These are phyloP conservation scores for Bufo bufo DNA, from an alignment of 2,113 vertebrate genomes.

Conservation along the genomic window DNA sequence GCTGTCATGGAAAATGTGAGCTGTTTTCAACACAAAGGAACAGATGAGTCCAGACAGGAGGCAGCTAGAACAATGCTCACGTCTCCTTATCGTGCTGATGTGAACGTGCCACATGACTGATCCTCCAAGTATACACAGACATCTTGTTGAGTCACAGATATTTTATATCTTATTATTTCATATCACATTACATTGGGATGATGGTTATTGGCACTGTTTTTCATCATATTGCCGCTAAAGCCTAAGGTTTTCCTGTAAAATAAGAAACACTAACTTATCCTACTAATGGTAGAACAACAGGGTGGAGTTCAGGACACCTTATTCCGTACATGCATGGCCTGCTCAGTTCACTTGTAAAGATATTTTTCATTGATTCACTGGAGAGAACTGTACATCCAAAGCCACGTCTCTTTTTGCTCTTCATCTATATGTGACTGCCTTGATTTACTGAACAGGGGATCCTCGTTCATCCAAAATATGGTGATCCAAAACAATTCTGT, in stretches of 20 bases:
- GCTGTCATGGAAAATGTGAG: conserved; percentile 57
- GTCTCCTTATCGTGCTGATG: conserved; percentile 6
- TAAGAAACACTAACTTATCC: background rate
- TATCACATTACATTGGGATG: background rate
- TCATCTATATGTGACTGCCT: no score
- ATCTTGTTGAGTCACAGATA: background rate
- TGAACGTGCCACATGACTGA: conserved; percentile 20
- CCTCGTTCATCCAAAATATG: no score
- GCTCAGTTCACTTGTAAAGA: no score
- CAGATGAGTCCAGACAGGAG: conserved; percentile 38
- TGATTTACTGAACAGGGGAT: no score
- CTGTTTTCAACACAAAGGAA: conserved; percentile 34
- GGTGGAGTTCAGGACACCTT: no score
- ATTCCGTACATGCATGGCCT: no score
- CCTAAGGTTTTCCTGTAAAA: background rate
- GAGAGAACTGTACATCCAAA: no score
- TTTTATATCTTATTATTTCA: background rate
- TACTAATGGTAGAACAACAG: no score
- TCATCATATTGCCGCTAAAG: background rate
- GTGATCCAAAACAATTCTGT: no score
- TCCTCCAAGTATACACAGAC: conserved; percentile 5
- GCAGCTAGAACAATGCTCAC: conserved; percentile 38
- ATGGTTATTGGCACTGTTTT: background rate
- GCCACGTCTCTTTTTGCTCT: no score
- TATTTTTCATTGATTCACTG: no score